Base-by-base conservation (phyloP, 2,888 invertebrate species). In the Boloria selene region DNA sequence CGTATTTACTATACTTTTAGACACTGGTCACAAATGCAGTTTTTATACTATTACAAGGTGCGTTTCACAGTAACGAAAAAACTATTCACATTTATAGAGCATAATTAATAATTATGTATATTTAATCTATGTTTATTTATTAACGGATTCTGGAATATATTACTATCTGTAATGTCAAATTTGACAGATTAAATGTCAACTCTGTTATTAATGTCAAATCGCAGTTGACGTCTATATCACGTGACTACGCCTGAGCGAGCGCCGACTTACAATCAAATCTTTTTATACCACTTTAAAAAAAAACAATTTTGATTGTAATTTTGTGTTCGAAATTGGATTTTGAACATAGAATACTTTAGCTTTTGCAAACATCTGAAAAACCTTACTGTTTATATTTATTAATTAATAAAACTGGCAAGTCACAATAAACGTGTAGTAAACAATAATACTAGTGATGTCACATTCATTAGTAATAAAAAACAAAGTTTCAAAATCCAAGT, bases 231-330 rank as follows among this genome's bases (percentile, higher is more conserved):
- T 16, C 26, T 38, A 1, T 38, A 42, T 10, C 42, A 17, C 44
- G 52, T 58, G 62, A 58, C 66, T 61, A 58, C 66, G 44, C 51
- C 62, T 47, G 50, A 44, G 55, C 44, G 50, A 61, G 56, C 64
- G 22, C 22, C 18, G 22, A n/a, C 42, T 38, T 55, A 58, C 45
- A 64, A 26, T 45, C 58, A 52, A 64, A 58, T 52, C 18, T 55
- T 38, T 22, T 42, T 54, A 61, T 44, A 49, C 50, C 56, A 64
- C 38, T 55, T 49, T 17, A 49, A 47, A 59, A 59, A 55, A 38
- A 61, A 45, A 55, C 17, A 17, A 49, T 58, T 55, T 64, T 14
- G 44, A 58, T 51, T 64, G 51, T 26, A 64, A 64, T 31, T n/a
- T 16, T 44, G 31, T 38, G 5, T 17, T 38, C 17, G 47, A 14